These are phyloP conservation scores for Pachypsylla venusta DNA, from an alignment of 1,140 invertebrate genomes.

Conservation along the genomic window DNA sequence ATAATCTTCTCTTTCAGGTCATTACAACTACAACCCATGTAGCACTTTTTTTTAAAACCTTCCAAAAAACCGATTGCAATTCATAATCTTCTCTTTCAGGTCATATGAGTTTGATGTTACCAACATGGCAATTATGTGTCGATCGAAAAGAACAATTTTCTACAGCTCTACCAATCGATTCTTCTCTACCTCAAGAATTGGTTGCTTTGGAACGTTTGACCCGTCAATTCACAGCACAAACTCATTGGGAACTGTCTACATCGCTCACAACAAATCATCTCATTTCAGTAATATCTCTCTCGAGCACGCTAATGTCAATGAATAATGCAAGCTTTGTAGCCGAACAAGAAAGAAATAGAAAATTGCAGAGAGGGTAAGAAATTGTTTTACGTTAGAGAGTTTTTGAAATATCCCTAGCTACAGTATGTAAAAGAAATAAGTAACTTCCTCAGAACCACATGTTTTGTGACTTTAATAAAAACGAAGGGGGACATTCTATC, in stretches of 20 bases:
- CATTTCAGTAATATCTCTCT: constrained; percentile 79
- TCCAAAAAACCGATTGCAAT: too few relatives aligned
- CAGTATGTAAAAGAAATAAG: too few relatives aligned
- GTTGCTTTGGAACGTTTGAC: constrained; percentile 59
- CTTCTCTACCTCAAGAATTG: constrained; percentile 51
- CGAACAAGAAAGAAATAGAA: constrained; percentile 61
- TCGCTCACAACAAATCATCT: constrained; percentile 92
- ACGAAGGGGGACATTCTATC: too few relatives aligned
- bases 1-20: too few relatives aligned
- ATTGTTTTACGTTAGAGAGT: neutral
- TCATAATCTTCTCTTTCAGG: constrained; percentile 29
- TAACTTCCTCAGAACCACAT: too few relatives aligned
- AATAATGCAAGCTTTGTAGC: constrained; percentile 84
- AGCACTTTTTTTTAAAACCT: too few relatives aligned
- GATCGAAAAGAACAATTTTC: constrained; percentile 13
- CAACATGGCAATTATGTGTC: constrained; percentile 51
- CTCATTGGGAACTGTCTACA: constrained; percentile 91
- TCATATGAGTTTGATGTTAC: constrained; percentile 85
- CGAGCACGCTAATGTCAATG: constrained; percentile 97
- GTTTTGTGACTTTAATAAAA: too few relatives aligned
- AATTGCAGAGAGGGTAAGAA: constrained; percentile 41
- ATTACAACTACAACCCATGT: too few relatives aligned
- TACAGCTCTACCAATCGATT: constrained; percentile 35
- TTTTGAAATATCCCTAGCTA: too few relatives aligned
- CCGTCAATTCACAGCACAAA: constrained; percentile 62